Conservation (phyloP, 2,888 invertebrate genomes). For the Agrilus mali region DNA sequence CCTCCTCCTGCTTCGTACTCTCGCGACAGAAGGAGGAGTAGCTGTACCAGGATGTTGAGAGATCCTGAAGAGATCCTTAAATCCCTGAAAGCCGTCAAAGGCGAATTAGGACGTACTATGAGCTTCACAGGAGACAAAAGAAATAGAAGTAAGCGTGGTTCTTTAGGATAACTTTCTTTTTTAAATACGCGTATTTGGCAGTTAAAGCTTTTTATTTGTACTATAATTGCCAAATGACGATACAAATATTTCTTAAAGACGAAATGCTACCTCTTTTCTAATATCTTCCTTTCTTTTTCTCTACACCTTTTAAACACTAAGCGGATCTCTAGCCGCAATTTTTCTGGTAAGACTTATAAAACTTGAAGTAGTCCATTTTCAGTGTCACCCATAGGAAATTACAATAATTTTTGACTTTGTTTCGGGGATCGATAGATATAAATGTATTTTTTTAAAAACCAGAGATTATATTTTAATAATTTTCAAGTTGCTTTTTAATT, state of each 20-base stretch:
- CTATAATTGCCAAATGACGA: no score
- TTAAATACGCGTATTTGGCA: constrained; percentile 1
- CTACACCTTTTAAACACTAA: constrained; percentile 26
- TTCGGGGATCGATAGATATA: no score
- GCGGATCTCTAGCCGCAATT: constrained; percentile 30
- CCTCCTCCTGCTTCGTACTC: constrained; percentile 42
- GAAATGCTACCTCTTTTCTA: neutral
- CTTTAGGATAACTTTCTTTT: neutral
- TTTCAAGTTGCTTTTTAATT: no score
- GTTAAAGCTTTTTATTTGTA: neutral
- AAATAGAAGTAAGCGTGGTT: constrained; percentile 40
- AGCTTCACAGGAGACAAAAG: constrained; percentile 55
- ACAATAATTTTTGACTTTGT: no score
- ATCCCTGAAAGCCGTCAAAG: constrained; percentile 68
- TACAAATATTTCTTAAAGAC: neutral
- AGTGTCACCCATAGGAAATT: no score
- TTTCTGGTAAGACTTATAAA: constrained; percentile 27
- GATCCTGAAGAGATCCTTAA: constrained; percentile 78
- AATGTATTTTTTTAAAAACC: no score
- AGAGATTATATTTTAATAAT: no score
- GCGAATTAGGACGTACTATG: constrained; percentile 71
- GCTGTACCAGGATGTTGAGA: constrained; percentile 57
- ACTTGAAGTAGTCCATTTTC: constrained; percentile 1
- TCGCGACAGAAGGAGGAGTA: constrained; percentile 65
- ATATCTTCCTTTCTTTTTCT: constrained; percentile 20